Percentiles rank a stretch among this genome's conserved stretches.
Conservation (phyloP, 1,140 invertebrate species). For the Tetramorium simillimum region DNA sequence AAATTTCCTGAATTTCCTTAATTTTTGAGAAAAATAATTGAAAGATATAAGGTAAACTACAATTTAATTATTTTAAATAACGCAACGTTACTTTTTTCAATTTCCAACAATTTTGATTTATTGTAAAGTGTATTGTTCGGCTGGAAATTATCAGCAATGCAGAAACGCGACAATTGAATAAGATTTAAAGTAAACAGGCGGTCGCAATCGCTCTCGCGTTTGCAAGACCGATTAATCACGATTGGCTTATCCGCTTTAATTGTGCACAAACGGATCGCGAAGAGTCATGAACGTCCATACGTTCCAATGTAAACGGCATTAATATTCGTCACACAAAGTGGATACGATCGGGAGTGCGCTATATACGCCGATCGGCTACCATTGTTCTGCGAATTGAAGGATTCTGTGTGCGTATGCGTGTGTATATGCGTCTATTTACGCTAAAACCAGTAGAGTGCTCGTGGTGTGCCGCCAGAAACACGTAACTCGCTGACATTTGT, state of each 20-base stretch:
- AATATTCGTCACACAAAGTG: constrained; percentile 68
- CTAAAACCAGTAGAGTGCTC: constrained; percentile 12
- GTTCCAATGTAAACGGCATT: constrained; percentile 64
- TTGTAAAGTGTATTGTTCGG: neutral
- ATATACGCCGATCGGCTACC: constrained; percentile 35
- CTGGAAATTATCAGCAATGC: neutral
- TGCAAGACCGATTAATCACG: constrained; percentile 55
- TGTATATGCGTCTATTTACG: constrained; percentile 21
- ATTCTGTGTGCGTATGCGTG: neutral
- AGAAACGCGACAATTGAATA: constrained; percentile 17
- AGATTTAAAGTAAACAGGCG: constrained; percentile 31
- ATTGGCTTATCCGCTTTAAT: constrained; percentile 62
- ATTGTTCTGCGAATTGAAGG: constrained; percentile 53
- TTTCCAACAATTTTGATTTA: neutral
- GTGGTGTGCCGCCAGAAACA: constrained; percentile 40
- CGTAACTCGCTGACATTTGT: constrained; percentile 42
- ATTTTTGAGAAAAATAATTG: neutral
- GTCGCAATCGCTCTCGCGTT: neutral
- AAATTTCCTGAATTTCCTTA: neutral
- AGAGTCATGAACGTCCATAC: constrained; percentile 57
- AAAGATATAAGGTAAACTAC: neutral
- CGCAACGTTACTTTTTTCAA: no score
- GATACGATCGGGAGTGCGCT: constrained; percentile 40
- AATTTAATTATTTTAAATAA: neutral
- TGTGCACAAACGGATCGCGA: constrained; percentile 52